Percentiles rank a stretch among this genome's conserved stretches.
Evolutionary conservation across 2,888 invertebrate genomes (phyloP).

Genomic region (Operophtera brumata): DNA sequence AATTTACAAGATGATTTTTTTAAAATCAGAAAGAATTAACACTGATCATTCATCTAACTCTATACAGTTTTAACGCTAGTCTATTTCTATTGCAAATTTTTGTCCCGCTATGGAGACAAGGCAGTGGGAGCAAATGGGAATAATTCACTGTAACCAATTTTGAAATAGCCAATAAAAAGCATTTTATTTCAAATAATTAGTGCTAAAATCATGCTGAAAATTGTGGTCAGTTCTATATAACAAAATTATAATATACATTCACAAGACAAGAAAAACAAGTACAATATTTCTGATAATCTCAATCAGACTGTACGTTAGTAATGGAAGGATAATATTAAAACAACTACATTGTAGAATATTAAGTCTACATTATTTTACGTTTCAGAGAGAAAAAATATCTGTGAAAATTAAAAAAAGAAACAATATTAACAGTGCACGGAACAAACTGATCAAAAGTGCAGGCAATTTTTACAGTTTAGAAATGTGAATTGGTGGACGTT

Average conservation of each 20-base stretch:
- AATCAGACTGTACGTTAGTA: background rate
- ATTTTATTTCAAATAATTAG: background rate
- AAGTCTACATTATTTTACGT: no score
- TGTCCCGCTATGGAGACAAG: background rate
- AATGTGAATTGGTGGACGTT: constrained; percentile 11
- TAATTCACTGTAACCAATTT: no score
- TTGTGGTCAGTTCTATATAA: background rate
- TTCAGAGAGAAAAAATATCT: no score
- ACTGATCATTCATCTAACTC: background rate
- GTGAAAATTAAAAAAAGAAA: no score
- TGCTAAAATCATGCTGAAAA: constrained; percentile 7
- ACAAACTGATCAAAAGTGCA: constrained; percentile 12
- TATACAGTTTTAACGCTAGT: background rate
- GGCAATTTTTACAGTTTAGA: constrained; percentile 18
- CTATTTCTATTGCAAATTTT: background rate
- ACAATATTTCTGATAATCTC: no score
- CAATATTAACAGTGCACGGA: no score
- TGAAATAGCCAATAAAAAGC: constrained; percentile 4
- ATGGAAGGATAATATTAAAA: background rate
- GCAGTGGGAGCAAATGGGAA: no score
- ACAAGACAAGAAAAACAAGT: background rate
- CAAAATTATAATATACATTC: constrained; percentile 1
- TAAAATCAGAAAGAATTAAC: background rate
- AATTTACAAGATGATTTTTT: no score
- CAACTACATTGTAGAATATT: no score